Evolutionary conservation across 2,113 vertebrate genomes (phyloP), one percentile per base, ranked within the genome.

Genomic region (Calcarius ornatus): DNA sequence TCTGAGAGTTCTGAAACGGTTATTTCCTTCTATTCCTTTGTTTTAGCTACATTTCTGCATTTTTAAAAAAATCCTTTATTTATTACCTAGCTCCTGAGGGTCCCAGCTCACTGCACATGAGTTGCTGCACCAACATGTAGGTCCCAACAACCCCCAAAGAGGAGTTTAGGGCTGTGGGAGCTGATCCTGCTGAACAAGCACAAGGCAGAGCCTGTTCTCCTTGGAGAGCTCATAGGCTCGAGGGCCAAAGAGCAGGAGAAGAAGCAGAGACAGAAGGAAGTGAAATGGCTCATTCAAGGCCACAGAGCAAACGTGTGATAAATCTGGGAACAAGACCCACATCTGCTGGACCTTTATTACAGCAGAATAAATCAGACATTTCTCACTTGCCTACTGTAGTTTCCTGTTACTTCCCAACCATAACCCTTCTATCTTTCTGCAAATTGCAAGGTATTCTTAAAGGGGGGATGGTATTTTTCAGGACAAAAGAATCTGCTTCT

Each of bases 141-240:
- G 60, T 78, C 33, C 40, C 65, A 53, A 17, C 2, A 2, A 8
- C 3, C 7, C n/a, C 31, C 40, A 48, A 43, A 28, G 1, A 0
- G 2, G 19, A 54, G 47, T 13, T 50, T 2, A 2, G 11, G 10
- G 38, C 38, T 50, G 56, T 5, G 17, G 53, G 40, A 91, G 14
- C 33, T 59, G 73, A 35, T 73, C 28, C 59, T 83, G 37, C n/a
- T 61, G 27, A 31, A 9, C 1, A 3, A 78, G 22, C 31, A 37
- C 28, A 35, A 27, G 54, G 64, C 37, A 91, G 45, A 89, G 15
- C 25, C 37, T 0, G 0, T 27, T 66, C 0, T 0, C 50, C 80
- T 56, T 37, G 24, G 12, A 73, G 69, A 88, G 6, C 15, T 64
- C 42, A 18, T 9, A 47, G 70, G 25, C 33, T 88, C 1, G 1